Percentiles rank a stretch among this genome's conserved stretches.
Conservation (phyloP, 2,113 vertebrate genomes). For the Menura novaehollandiae region DNA sequence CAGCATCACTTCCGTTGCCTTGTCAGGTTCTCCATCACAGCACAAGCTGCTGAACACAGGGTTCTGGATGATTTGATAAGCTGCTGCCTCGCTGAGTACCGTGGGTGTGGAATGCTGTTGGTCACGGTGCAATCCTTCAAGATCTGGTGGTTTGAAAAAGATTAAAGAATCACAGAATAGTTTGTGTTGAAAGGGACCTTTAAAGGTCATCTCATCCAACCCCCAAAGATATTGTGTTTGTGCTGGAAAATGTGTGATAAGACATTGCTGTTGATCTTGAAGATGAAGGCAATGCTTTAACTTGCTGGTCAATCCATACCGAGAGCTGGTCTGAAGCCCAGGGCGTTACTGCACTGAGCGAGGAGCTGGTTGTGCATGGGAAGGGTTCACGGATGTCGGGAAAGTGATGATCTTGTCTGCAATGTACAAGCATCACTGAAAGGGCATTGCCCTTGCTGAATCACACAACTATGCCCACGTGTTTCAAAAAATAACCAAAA, state of each 20-base stretch:
- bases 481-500: background rate
- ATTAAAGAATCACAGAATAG: background rate
- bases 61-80: background rate
- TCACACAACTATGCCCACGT: background rate
- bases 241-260: background rate
- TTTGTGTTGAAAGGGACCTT: background rate
- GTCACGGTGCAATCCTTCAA: background rate
- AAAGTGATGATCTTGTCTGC: background rate
- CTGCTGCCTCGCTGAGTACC: background rate
- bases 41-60: background rate
- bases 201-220: background rate
- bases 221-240: background rate
- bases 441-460: background rate
- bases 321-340: fast-evolving
- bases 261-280: background rate
- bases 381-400: background rate
- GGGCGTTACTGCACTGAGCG: fast-evolving
- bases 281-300: background rate
- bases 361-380: background rate
- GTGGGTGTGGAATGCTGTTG: too few species aligned
- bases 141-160: background rate
- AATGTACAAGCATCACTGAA: background rate
- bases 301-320: background rate
- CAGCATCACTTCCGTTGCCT: background rate
- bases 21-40: background rate